Conservation (phyloP, 2,888 invertebrate genomes). For the Lottia scabra region DNA sequence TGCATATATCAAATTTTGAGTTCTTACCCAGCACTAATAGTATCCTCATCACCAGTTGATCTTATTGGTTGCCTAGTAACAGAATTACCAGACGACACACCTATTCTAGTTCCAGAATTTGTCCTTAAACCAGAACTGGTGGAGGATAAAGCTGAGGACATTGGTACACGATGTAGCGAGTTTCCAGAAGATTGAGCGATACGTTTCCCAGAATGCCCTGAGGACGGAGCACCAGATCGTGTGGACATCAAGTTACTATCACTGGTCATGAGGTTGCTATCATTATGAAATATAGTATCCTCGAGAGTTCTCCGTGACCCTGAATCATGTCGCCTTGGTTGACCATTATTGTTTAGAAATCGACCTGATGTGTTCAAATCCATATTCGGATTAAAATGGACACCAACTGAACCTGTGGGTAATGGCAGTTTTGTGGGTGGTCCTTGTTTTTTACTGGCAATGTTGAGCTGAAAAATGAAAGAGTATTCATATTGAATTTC, state of each 20-base stretch:
- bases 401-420: conserved; percentile 46
- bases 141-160: background rate
- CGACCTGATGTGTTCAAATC: conserved; percentile 21
- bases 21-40: background rate
- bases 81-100: background rate
- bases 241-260: background rate
- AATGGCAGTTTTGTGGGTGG: conserved; percentile 53
- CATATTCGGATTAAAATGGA: conserved; percentile 37
- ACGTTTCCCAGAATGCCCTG: background rate
- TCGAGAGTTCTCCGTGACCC: background rate
- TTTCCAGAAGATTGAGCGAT: background rate
- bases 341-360: background rate
- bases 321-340: background rate
- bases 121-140: background rate
- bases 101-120: background rate
- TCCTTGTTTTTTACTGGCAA: conserved; percentile 37
- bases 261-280: background rate
- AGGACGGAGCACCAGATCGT: background rate
- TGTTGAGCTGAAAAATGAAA: background rate
- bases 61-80: background rate
- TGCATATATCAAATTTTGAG: too few relatives aligned
- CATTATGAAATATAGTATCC: conserved; percentile 5
- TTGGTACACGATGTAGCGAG: background rate
- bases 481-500: too few relatives aligned
- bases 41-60: background rate